These are phyloP conservation scores for Heliconius cydno DNA, from an alignment of 2,888 invertebrate genomes.

Conservation along the genomic window DNA sequence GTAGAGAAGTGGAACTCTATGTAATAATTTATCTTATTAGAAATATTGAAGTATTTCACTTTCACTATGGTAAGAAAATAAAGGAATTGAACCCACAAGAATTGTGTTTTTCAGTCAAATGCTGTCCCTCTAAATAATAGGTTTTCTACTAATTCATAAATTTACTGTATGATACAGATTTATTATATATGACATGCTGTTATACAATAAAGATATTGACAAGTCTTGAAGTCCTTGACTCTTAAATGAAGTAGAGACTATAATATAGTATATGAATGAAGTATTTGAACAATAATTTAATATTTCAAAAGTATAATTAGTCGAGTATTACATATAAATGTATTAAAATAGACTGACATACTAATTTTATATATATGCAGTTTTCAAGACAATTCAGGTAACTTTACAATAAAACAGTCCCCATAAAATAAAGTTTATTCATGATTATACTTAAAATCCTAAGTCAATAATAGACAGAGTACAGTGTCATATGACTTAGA, in stretches of 20 bases:
- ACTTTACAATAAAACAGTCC: background rate
- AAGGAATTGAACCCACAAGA: background rate
- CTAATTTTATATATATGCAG: background rate
- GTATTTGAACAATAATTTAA: background rate
- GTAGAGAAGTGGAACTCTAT: no score
- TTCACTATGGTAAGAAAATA: no score
- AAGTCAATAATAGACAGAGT: conserved; percentile 1
- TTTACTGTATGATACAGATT: background rate
- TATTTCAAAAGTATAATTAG: background rate
- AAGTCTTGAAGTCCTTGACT: background rate
- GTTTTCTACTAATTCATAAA: background rate
- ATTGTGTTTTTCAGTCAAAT: background rate
- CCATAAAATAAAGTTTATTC: background rate
- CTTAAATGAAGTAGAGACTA: background rate
- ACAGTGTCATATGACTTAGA: conserved; percentile 17
- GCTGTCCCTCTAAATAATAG: background rate
- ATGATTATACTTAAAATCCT: background rate
- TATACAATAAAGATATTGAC: background rate
- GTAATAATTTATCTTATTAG: no score
- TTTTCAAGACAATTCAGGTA: background rate
- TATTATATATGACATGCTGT: background rate
- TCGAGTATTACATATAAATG: background rate
- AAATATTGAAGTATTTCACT: no score
- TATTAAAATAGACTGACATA: background rate
- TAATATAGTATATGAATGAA: background rate